These are phyloP conservation scores for Monochamus alternatus DNA, from an alignment of 2,888 invertebrate species.

Conservation along the genomic window DNA sequence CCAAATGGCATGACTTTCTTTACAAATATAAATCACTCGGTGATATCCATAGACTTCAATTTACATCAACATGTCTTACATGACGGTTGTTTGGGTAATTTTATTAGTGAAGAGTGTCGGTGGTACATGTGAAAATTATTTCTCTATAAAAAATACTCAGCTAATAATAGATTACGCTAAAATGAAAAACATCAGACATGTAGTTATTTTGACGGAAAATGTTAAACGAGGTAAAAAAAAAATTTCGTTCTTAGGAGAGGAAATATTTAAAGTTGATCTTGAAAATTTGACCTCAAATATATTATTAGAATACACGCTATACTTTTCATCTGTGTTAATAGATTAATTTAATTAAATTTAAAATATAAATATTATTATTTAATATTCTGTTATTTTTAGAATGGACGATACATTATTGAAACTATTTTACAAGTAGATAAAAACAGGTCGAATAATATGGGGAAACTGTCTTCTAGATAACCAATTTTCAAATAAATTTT, in stretches of 20 bases:
- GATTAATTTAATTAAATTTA: too few species aligned
- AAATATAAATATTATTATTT: too few species aligned
- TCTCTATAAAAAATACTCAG: conserved; percentile 43
- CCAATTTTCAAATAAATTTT: too few species aligned
- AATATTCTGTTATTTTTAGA: too few species aligned
- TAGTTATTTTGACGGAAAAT: conserved; percentile 54
- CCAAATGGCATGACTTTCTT: conserved; percentile 19
- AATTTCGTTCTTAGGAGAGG: too few species aligned
- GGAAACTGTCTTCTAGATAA: too few species aligned
- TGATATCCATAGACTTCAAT: background rate
- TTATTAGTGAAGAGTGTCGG: background rate
- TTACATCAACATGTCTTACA: background rate
- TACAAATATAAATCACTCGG: background rate
- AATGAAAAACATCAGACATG: conserved; percentile 52
- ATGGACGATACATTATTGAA: too few species aligned
- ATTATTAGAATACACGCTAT: too few species aligned
- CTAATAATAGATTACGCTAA: conserved; percentile 54
- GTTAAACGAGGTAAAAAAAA: conserved; percentile 46
- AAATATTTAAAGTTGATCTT: background rate
- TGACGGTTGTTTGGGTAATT: background rate
- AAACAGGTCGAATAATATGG: too few species aligned
- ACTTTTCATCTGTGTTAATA: too few species aligned
- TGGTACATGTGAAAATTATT: conserved; percentile 29
- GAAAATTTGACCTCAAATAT: background rate
- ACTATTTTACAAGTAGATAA: too few species aligned